These are phyloP conservation scores for Hyperoplus lanceolatus DNA, from an alignment of 2,797 vertebrate genomes.

Conservation along the genomic window DNA sequence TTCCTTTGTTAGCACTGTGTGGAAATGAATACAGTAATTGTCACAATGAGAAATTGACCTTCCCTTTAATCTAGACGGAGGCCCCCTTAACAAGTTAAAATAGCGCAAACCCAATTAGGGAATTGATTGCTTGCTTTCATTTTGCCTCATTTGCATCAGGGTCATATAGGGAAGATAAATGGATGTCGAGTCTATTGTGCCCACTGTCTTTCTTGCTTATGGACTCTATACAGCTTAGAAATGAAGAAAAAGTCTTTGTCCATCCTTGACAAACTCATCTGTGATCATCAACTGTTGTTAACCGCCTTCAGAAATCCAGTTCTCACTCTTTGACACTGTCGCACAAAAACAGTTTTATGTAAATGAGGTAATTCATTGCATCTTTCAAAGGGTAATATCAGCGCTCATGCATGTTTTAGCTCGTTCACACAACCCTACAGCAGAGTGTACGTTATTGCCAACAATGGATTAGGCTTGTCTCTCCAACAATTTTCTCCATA, in stretches of 20 bases:
- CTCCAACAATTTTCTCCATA: not conserved
- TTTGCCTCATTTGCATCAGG: conserved; percentile 78
- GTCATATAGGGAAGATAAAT: conserved; percentile 79
- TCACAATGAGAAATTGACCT: conserved; percentile 82
- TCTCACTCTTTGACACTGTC: conserved; percentile 6
- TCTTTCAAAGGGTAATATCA: conserved; percentile 14
- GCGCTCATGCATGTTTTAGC: not conserved
- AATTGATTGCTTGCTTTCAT: conserved; percentile 82
- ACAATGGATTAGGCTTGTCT: not conserved
- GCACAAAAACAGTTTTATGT: not conserved
- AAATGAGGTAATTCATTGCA: conserved; percentile 3
- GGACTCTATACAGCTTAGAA: conserved; percentile 40
- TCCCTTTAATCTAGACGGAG: conserved; percentile 74
- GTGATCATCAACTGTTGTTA: conserved; percentile 57
- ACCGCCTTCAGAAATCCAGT: conserved; percentile 40
- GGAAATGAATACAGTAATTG: conserved; percentile 79
- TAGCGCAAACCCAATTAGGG: conserved; percentile 79
- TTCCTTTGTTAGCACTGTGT: conserved; percentile 61
- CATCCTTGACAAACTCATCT: conserved; percentile 24
- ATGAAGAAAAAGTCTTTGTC: conserved; percentile 62
- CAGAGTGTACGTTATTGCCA: not conserved
- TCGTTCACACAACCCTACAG: not conserved
- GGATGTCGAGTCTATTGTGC: conserved; percentile 72
- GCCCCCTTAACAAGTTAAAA: conserved; percentile 76
- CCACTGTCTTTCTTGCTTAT: conserved; percentile 48